Percentiles rank a stretch among this genome's conserved stretches.
These are phyloP conservation scores for Drosophila nebulosa DNA, from an alignment of 1,140 invertebrate species.

Conservation along the genomic window DNA sequence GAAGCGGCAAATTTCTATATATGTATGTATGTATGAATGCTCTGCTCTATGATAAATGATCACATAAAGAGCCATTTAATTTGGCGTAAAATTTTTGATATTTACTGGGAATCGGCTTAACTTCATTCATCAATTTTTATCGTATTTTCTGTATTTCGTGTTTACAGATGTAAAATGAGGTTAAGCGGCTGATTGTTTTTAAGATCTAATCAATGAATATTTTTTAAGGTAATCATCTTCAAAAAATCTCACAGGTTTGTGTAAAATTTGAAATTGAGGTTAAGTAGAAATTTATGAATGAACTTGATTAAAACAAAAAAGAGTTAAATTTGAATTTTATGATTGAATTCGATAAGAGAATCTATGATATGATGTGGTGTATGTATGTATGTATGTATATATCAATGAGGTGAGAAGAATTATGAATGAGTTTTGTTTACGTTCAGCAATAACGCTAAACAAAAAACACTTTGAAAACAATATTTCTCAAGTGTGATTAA, in stretches of 20 bases:
- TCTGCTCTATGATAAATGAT: slow-evolving; percentile 36
- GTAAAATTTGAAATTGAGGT: slow-evolving; percentile 5
- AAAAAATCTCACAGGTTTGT: too few relatives aligned
- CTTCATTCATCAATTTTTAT: slow-evolving; percentile 27
- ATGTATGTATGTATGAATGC: neutral
- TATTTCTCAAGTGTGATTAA: slow-evolving; percentile 11
- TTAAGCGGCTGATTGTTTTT: neutral
- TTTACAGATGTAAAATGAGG: slow-evolving; percentile 1
- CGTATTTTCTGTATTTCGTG: neutral
- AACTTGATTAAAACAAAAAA: neutral
- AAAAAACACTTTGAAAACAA: neutral
- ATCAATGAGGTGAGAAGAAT: neutral
- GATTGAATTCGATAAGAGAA: neutral
- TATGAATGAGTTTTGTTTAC: slow-evolving; percentile 11
- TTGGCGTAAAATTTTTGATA: slow-evolving; percentile 7
- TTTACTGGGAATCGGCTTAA: neutral
- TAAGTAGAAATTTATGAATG: neutral
- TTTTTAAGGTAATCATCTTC: neutral
- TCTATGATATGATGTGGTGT: neutral
- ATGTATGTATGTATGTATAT: too few relatives aligned
- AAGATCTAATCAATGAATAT: neutral
- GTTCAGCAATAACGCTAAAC: slow-evolving; percentile 3
- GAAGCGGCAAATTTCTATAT: neutral
- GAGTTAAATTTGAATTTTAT: neutral
- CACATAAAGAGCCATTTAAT: slow-evolving; percentile 17